These are phyloP conservation scores for Pica pica DNA, from an alignment of 2,113 vertebrate genomes.

Conservation along the genomic window DNA sequence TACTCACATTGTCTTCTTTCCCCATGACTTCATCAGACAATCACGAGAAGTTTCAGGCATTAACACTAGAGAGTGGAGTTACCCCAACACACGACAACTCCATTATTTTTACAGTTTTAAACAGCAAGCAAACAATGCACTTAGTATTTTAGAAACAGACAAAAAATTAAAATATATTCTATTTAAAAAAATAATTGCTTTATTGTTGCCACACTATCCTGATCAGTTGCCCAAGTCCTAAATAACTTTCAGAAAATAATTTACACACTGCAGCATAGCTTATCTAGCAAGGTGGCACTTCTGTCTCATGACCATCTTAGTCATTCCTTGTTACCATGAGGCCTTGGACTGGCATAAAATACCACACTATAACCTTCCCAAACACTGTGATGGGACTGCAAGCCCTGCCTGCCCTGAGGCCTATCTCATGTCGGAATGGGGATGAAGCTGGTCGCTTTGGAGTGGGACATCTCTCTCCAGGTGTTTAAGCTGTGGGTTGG, in stretches of 20 bases:
- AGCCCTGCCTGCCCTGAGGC: neutral
- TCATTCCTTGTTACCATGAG: neutral
- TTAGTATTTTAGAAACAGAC: neutral
- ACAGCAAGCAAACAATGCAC: neutral
- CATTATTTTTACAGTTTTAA: neutral
- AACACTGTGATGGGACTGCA: neutral
- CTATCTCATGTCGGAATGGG: conserved; percentile 72
- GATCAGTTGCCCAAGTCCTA: neutral
- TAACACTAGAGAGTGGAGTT: neutral
- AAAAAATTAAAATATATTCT: neutral
- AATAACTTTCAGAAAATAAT: conserved; percentile 23
- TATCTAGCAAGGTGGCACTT: neutral
- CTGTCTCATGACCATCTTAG: neutral
- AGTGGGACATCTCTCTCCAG: conserved; percentile 80
- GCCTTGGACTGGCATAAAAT: neutral
- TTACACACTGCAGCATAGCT: neutral
- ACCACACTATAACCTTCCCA: neutral
- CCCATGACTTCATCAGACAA: neutral
- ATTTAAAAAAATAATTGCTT: conserved; percentile 46
- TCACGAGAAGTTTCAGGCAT: neutral
- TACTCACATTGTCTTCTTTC: neutral
- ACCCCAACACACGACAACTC: neutral
- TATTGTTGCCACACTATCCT: neutral
- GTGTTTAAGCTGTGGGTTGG: conserved; percentile 78
- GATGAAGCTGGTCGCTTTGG: conserved; percentile 68